Percentiles rank a stretch among this genome's conserved stretches.
Conservation (phyloP, 2,797 vertebrate genomes). For the Enteromius treurensis region DNA sequence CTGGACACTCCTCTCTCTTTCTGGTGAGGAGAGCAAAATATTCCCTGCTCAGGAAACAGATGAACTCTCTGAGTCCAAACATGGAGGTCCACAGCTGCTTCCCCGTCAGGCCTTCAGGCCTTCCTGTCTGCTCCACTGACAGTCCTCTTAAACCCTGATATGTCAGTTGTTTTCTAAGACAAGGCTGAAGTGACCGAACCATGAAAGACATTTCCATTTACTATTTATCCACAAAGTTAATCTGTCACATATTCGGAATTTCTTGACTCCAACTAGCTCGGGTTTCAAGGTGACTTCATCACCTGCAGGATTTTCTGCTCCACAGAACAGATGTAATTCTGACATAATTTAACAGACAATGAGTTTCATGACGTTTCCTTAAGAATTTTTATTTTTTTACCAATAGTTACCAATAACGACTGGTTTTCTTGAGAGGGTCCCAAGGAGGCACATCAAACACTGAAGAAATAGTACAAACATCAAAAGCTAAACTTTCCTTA, state of each 20-base stretch:
- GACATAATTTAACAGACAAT: not conserved
- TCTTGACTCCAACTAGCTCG: not conserved
- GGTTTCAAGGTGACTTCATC: not conserved
- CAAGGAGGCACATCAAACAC: not conserved
- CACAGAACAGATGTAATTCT: not conserved
- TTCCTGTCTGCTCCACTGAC: slow-evolving; percentile 46
- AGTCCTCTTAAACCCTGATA: slow-evolving; percentile 17
- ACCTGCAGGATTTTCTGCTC: slow-evolving; percentile 3
- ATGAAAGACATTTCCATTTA: not conserved
- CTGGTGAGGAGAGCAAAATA: slow-evolving; percentile 53
- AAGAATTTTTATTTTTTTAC: too few species aligned
- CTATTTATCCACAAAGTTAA: slow-evolving; percentile 13
- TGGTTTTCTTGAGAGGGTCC: not conserved
- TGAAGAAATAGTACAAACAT: not conserved
- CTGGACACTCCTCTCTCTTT: slow-evolving; percentile 55
- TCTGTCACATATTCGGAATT: not conserved
- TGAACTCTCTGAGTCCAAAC: slow-evolving; percentile 31
- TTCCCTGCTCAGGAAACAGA: slow-evolving; percentile 68
- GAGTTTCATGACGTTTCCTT: not conserved
- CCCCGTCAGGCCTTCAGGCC: slow-evolving; percentile 33
- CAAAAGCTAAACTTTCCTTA: not conserved
- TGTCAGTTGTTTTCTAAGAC: slow-evolving; percentile 7
- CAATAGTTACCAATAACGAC: not conserved
- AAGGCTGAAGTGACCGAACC: not conserved
- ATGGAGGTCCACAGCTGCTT: slow-evolving; percentile 55